These are phyloP conservation scores for Zapornia atra DNA, from an alignment of 2,113 vertebrate genomes.

Conservation along the genomic window DNA sequence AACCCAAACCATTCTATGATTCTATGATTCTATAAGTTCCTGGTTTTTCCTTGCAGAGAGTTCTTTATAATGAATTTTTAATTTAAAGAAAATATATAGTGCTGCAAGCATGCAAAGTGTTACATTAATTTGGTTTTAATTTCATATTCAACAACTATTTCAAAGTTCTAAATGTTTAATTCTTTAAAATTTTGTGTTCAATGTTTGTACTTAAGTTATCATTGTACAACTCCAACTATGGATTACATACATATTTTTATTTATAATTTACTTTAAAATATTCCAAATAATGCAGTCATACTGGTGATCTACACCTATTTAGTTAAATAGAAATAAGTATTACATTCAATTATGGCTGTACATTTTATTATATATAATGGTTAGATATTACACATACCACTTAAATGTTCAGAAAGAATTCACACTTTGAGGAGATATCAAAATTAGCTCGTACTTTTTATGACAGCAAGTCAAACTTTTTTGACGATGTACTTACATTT, in stretches of 20 bases:
- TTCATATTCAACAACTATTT: background rate
- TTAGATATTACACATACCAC: background rate
- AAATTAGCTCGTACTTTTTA: background rate
- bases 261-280: background rate
- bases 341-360: background rate
- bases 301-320: background rate
- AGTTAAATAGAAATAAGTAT: background rate
- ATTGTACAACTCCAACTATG: background rate
- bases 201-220: background rate
- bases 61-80: background rate
- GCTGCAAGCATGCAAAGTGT: background rate
- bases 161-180: background rate
- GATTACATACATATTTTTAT: background rate
- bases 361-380: background rate
- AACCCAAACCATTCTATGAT: too few relatives aligned
- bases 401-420: background rate
- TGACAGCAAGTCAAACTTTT: background rate
- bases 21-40: background rate
- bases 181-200: background rate
- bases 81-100: background rate
- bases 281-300: background rate
- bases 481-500: background rate
- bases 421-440: background rate
- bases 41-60: slow-evolving; percentile 25
- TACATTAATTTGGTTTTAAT: background rate